phyloP scores from a whole-genome alignment of 2,888 invertebrate genomes.

The Dioctria rufipes region DNA sequence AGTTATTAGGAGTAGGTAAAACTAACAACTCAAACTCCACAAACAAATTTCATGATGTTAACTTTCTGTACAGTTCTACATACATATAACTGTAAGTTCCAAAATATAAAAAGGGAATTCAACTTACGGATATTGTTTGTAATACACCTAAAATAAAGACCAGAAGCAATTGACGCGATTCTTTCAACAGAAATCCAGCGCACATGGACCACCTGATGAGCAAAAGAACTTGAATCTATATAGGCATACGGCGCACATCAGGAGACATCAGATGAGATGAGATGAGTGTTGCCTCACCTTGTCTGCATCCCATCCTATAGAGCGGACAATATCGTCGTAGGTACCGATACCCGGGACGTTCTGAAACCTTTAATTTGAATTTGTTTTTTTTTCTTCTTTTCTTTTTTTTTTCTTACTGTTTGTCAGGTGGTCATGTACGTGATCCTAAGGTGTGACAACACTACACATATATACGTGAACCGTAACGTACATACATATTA shows the following conservation, averaged over 20 bases:
- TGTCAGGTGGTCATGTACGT: constrained; percentile 47
- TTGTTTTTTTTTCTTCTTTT: constrained; percentile 42
- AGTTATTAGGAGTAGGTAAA: no score
- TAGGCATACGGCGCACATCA: background rate
- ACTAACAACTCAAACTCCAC: no score
- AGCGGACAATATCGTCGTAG: background rate
- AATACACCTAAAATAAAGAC: constrained; percentile 1
- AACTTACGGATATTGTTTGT: background rate
- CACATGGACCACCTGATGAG: constrained; percentile 43
- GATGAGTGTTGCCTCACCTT: constrained; percentile 39
- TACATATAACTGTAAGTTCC: background rate
- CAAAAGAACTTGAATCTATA: background rate
- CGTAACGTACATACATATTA: background rate
- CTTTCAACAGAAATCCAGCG: constrained; percentile 24
- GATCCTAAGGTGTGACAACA: constrained; percentile 48
- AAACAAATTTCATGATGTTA: no score
- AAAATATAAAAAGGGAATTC: background rate
- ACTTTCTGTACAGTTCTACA: no score
- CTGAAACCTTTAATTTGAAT: constrained; percentile 42
- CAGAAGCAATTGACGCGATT: constrained; percentile 47
- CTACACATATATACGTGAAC: constrained; percentile 11
- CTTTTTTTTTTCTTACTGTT: constrained; percentile 42
- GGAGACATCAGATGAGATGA: constrained; percentile 17
- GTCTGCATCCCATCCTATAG: constrained; percentile 22
- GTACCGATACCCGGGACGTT: background rate